Conservation (phyloP, 2,113 vertebrate species). For the Orycteropus afer region DNA sequence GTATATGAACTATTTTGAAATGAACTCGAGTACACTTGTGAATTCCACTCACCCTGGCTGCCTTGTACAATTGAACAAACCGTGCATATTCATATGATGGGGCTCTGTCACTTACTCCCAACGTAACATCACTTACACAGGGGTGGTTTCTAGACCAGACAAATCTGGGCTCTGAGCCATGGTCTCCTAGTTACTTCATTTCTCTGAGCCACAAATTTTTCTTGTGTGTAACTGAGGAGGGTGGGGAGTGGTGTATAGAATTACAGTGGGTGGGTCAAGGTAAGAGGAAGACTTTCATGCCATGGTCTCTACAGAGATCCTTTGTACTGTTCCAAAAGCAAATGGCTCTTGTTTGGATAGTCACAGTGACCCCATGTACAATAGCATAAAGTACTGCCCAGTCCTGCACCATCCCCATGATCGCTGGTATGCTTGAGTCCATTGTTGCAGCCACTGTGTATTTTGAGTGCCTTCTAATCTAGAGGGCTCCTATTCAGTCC, state of each 20-base stretch:
- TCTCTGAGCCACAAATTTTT: neutral
- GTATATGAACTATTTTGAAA: neutral
- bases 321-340: neutral
- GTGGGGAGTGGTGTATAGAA: neutral
- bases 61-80: neutral
- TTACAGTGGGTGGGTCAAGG: neutral
- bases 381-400: no score
- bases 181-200: neutral
- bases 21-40: neutral
- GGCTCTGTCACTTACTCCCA: neutral
- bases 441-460: no score
- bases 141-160: neutral
- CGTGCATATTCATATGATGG: fast-evolving
- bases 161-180: neutral
- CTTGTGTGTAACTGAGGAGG: neutral
- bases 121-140: neutral
- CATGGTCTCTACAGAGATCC: neutral
- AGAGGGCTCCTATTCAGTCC: no score
- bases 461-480: no score
- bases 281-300: neutral
- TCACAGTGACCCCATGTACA: no score
- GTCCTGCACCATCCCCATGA: no score
- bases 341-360: neutral
- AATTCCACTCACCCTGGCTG: neutral
- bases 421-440: no score